Conservation (phyloP, 1,140 invertebrate genomes). For the Cyclargus thomasi region DNA sequence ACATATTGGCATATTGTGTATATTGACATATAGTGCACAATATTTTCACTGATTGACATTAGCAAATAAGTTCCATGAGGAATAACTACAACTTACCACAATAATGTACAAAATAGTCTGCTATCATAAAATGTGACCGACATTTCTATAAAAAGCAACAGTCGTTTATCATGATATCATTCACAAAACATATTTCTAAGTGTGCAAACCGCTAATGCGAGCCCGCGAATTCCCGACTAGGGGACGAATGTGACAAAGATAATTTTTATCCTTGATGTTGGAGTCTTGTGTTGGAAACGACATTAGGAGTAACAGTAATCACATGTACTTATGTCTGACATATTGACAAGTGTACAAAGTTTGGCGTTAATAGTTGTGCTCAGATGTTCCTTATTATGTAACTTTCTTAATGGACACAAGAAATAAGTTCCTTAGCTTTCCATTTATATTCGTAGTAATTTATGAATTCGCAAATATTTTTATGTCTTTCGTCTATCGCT, state of each 20-base stretch:
- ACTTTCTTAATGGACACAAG: no score
- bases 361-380: conserved; percentile 1
- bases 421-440: no score
- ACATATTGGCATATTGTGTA: background rate
- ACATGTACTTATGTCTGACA: background rate
- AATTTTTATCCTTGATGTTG: conserved; percentile 11
- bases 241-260: conserved; percentile 7
- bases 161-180: conserved; percentile 4
- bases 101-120: no score
- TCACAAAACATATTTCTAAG: conserved; percentile 1
- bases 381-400: background rate
- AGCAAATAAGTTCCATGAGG: no score
- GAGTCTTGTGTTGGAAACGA: background rate
- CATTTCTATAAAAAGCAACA: background rate
- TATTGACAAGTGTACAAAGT: background rate
- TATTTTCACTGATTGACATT: no score
- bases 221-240: background rate
- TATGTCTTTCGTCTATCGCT: no score
- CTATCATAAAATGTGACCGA: background rate
- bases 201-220: conserved; percentile 17
- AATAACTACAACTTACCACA: no score
- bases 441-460: no score
- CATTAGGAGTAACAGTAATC: background rate
- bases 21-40: no score
- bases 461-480: no score